Evolutionary conservation across 2,888 invertebrate genomes (phyloP).

Genomic region (Caenorhabditis sp.): DNA sequence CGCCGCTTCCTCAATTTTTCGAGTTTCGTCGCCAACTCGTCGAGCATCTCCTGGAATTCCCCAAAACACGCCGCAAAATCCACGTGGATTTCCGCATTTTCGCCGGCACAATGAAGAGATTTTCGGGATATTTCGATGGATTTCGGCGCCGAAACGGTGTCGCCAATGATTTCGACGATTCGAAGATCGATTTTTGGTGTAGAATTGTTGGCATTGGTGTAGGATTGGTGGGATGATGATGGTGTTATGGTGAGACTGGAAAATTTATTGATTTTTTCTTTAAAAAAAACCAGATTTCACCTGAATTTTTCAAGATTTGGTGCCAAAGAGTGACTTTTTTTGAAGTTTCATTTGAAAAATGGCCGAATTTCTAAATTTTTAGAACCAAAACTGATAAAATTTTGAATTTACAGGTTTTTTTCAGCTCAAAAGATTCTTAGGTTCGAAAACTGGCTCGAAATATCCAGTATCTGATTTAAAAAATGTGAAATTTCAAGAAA

Average conservation of each 20-base stretch:
- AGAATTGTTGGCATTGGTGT: not conserved
- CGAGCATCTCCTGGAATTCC: not conserved
- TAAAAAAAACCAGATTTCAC: no score
- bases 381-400: no score
- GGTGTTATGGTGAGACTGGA: slow-evolving; percentile 3
- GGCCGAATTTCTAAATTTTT: no score
- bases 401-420: no score
- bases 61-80: not conserved
- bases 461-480: no score
- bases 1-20: not conserved
- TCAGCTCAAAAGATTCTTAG: no score
- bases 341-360: no score
- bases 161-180: slow-evolving; percentile 25
- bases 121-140: not conserved
- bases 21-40: not conserved
- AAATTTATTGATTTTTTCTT: no score
- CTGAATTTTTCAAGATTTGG: no score
- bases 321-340: no score
- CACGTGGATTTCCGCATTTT: not conserved
- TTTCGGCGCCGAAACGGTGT: not conserved
- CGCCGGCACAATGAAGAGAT: not conserved
- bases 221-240: not conserved
- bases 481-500: no score
- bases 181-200: slow-evolving; percentile 4
- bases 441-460: no score